A percentile compares a stretch with the other conserved stretches of the same genome.
These are phyloP conservation scores for Rhingia rostrata DNA, from an alignment of 2,888 invertebrate genomes.

Conservation along the genomic window DNA sequence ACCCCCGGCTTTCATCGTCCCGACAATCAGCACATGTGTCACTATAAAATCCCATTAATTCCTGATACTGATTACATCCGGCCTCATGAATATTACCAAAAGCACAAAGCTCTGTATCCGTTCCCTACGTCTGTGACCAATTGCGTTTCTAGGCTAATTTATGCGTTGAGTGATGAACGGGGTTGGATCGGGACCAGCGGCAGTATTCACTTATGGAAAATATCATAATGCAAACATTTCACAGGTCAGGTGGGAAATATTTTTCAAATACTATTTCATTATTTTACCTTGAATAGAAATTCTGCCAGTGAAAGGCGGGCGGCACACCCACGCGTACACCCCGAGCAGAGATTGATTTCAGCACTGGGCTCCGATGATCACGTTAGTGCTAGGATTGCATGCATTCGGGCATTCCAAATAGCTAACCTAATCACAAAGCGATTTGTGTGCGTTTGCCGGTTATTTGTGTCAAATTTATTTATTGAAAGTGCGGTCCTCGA, in stretches of 20 bases:
- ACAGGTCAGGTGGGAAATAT: constrained; percentile 62
- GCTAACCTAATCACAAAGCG: constrained; percentile 51
- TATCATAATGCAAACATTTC: constrained; percentile 51
- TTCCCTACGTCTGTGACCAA: background rate
- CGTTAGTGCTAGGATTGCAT: background rate
- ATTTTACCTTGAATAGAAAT: constrained; percentile 46
- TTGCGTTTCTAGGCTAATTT: background rate
- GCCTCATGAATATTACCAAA: constrained; percentile 56
- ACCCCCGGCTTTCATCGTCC: constrained; percentile 30
- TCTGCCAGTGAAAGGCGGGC: background rate
- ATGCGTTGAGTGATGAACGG: background rate
- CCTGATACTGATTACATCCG: constrained; percentile 72
- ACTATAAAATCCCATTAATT: constrained; percentile 72
- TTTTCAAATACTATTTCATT: constrained; percentile 54
- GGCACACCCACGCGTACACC: too few relatives aligned
- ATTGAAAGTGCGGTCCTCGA: constrained; percentile 11
- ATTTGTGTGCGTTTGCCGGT: constrained; percentile 63
- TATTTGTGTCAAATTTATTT: constrained; percentile 53
- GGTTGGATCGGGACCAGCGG: background rate
- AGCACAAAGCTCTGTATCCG: constrained; percentile 15
- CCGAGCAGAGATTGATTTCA: constrained; percentile 43
- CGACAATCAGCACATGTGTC: constrained; percentile 68
- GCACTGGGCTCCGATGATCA: background rate
- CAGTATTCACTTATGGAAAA: constrained; percentile 47
- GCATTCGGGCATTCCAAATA: constrained; percentile 1